These are phyloP conservation scores for Istiophorus platypterus DNA, from an alignment of 2,113 vertebrate genomes.

Conservation along the genomic window DNA sequence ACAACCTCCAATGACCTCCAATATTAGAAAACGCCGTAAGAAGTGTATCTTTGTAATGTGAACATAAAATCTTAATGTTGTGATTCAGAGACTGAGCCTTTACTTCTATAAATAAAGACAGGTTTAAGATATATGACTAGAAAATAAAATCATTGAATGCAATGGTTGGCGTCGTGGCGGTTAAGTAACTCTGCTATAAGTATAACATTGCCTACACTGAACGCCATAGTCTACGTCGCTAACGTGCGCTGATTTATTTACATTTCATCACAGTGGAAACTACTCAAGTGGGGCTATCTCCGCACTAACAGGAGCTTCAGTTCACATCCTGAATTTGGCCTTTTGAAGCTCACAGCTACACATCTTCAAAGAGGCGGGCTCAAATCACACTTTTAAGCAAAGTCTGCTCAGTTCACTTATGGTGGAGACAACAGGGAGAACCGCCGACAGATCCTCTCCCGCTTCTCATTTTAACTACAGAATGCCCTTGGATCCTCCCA, in stretches of 20 bases:
- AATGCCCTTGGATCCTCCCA: conserved; percentile 55
- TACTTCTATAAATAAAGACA: neutral
- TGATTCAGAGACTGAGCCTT: neutral
- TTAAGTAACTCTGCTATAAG: neutral
- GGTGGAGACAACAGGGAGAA: conserved; percentile 34
- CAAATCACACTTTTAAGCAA: conserved; percentile 32
- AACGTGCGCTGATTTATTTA: conserved; percentile 19
- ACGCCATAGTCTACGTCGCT: neutral
- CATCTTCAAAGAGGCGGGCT: conserved; percentile 37
- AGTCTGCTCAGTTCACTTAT: conserved; percentile 34
- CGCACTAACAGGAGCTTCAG: conserved; percentile 15
- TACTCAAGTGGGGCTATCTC: conserved; percentile 14
- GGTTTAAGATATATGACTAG: neutral
- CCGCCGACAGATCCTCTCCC: conserved; percentile 24
- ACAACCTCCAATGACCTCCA: neutral
- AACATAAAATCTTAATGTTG: neutral
- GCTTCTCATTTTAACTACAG: conserved; percentile 54
- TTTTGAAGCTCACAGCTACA: conserved; percentile 47
- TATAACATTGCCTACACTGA: neutral
- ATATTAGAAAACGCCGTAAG: neutral
- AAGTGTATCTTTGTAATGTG: neutral
- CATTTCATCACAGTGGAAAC: conserved; percentile 23
- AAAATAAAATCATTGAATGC: neutral
- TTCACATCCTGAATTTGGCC: conserved; percentile 37
- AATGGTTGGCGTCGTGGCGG: neutral